Evolutionary conservation across 2,113 vertebrate species (phyloP), one percentile per base, ranked within the genome.

Genomic region (Prinia subflava): DNA sequence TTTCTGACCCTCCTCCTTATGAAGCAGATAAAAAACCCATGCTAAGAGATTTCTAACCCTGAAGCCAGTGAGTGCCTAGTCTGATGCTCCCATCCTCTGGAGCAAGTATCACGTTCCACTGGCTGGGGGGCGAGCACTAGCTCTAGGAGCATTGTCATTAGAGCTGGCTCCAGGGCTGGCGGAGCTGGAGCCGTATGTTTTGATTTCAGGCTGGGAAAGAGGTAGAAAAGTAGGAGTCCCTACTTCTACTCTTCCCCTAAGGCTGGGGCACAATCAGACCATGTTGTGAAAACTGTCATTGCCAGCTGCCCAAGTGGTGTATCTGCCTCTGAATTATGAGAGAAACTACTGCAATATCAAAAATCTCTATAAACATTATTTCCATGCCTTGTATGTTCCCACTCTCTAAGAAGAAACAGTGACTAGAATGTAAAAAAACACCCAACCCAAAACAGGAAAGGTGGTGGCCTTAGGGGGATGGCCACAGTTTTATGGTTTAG

Each of bases 371-470:
- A 92, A 93, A 86, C 16, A 16, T 77, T 64, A 42, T 67, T 83
- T 86, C 18, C 63, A 10, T 77, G 44, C 25, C 42, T 78, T 81
- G 20, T 53, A 37, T 7, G 37, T 93, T 87, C 73, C 53, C 80
- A 47, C 28, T 81, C 18, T 86, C 53, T 95, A 90, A 78, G 83
- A 93, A 80, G 64, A 83, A 95, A 74, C 7, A n/a, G 55, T 37
- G 15, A 70, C 76, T 44, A 70, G 18, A 90, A 80, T 5, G 19
- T 67, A 23, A 64, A 69, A 69, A 84, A 47, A 37, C 39, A 21
- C 11, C 25, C 42, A 76, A 56, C 15, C 28, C 30, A 63, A 97
- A 98, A 98, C 98, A 97, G 98, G 98, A 98, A 98, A 98, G 97
- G 97, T 80, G 97, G 93, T 84, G 97, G 27, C 92, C 56, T 79